These are phyloP conservation scores for Agrypnia vestita DNA, from an alignment of 1,140 invertebrate genomes.

Conservation along the genomic window DNA sequence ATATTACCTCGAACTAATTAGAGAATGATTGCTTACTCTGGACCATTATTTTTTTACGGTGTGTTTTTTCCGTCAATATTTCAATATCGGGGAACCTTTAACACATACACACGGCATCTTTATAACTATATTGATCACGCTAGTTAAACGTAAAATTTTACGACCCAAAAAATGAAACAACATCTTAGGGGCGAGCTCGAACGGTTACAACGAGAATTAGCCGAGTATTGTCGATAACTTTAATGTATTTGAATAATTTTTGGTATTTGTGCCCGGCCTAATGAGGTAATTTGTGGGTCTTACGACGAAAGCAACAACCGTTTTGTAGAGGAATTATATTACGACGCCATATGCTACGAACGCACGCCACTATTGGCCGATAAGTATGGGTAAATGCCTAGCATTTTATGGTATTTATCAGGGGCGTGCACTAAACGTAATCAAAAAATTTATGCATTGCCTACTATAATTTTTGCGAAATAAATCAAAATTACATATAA, in stretches of 20 bases:
- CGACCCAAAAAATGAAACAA: slow-evolving; percentile 6
- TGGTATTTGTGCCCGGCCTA: slow-evolving; percentile 24
- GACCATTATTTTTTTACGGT: slow-evolving; percentile 48
- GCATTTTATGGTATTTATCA: not conserved
- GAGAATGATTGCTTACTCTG: slow-evolving; percentile 60
- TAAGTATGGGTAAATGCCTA: not conserved
- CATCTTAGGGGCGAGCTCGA: not conserved
- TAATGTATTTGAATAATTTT: slow-evolving; percentile 41
- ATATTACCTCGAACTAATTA: slow-evolving; percentile 59
- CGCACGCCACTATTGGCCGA: not conserved
- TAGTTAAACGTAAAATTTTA: slow-evolving; percentile 30
- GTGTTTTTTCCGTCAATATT: slow-evolving; percentile 50
- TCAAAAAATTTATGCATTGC: too few relatives aligned
- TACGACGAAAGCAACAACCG: slow-evolving; percentile 16
- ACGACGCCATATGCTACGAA: not conserved
- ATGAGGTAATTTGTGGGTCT: slow-evolving; percentile 25
- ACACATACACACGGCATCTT: slow-evolving; percentile 17
- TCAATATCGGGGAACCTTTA: slow-evolving; percentile 11
- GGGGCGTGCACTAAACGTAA: too few relatives aligned
- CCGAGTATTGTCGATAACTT: slow-evolving; percentile 25
- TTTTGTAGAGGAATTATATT: slow-evolving; percentile 2
- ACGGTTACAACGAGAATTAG: slow-evolving; percentile 16
- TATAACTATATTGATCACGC: slow-evolving; percentile 39
- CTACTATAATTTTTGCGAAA: too few relatives aligned
- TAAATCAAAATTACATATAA: too few relatives aligned